phyloP scores from a whole-genome alignment of 2,888 invertebrate genomes.

The Idaea biselata region DNA sequence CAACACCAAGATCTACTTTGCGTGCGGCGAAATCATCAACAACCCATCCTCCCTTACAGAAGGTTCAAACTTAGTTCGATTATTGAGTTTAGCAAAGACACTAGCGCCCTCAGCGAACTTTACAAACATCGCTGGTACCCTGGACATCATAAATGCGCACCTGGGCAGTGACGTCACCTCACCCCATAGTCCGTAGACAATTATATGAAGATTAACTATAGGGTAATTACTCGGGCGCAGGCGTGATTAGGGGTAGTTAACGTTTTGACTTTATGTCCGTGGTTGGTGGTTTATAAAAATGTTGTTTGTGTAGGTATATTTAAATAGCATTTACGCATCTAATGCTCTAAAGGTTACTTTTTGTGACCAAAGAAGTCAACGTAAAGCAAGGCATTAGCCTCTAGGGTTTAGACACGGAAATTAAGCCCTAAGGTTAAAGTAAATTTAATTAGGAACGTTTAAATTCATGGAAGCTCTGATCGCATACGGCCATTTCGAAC shows the following conservation, averaged over 20 bases:
- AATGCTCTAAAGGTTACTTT: too few species aligned
- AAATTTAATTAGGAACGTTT: too few species aligned
- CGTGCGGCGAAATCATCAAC: not conserved
- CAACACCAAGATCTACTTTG: not conserved
- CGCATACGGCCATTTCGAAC: too few species aligned
- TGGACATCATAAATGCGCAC: conserved; percentile 11
- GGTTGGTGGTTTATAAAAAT: not conserved
- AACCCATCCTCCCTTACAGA: not conserved
- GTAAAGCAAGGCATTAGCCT: too few species aligned
- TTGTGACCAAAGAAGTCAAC: too few species aligned
- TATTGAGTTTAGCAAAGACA: not conserved
- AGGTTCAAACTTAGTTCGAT: too few species aligned
- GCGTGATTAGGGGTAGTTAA: not conserved
- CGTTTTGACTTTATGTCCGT: not conserved
- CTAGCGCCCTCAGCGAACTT: not conserved
- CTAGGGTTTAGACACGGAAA: too few species aligned
- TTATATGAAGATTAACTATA: conserved; percentile 67
- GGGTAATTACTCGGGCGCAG: not conserved
- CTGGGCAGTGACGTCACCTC: conserved; percentile 30
- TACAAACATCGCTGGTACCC: not conserved
- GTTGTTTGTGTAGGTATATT: not conserved
- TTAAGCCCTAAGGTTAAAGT: too few species aligned
- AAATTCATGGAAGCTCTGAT: too few species aligned
- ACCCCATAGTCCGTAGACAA: conserved; percentile 28
- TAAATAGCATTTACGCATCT: too few species aligned